Conservation (phyloP, 2,113 vertebrate genomes). For the Mastomys coucha region DNA sequence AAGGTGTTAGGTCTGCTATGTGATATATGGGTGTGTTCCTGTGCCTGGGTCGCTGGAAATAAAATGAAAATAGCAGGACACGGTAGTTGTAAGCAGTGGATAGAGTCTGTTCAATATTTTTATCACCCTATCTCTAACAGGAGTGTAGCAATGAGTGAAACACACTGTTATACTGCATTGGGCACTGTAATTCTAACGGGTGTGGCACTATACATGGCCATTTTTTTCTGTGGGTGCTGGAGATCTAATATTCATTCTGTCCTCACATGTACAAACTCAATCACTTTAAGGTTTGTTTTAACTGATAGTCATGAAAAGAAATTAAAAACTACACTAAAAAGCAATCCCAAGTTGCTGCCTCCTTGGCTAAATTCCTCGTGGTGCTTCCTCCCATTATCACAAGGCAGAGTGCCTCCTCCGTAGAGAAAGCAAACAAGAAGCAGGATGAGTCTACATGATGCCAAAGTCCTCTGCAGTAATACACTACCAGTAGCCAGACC, state of each 20-base stretch:
- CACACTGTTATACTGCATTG: neutral
- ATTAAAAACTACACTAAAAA: neutral
- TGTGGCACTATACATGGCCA: neutral
- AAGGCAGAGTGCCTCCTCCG: no score
- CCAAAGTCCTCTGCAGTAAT: neutral
- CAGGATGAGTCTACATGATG: neutral
- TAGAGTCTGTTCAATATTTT: neutral
- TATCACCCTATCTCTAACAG: neutral
- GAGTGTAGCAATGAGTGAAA: neutral
- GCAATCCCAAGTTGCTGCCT: neutral
- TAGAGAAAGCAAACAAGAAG: neutral
- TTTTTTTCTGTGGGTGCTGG: no score
- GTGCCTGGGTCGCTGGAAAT: rapidly evolving
- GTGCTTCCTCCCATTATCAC: neutral
- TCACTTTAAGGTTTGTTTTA: neutral
- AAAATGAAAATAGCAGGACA: rapidly evolving
- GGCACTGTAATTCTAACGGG: neutral
- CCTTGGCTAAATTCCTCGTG: neutral
- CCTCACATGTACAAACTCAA: neutral
- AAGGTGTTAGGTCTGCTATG: neutral
- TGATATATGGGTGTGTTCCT: rapidly evolving
- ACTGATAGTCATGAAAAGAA: neutral
- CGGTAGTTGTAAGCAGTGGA: neutral
- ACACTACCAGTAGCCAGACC: no score
- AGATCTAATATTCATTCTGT: neutral